Percentiles rank a stretch among this genome's conserved stretches.
These are phyloP conservation scores for Sylvietta virens DNA, from an alignment of 2,113 vertebrate species.

Conservation along the genomic window DNA sequence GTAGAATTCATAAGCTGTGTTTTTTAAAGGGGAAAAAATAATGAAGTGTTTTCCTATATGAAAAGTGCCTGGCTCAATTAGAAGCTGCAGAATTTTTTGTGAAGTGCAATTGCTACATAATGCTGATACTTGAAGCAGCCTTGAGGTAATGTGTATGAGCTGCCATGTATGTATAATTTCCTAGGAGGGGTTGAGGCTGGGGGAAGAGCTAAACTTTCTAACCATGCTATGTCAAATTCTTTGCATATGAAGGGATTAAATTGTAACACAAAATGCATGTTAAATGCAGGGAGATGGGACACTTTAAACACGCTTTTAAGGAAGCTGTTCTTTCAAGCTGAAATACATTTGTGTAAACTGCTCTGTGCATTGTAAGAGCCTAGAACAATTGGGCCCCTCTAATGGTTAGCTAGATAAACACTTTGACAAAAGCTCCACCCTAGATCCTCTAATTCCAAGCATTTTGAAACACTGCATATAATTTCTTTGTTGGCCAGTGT, in stretches of 20 bases:
- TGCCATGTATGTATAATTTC: neutral
- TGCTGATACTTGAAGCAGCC: neutral
- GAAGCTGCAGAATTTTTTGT: constrained; percentile 8
- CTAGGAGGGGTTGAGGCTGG: neutral
- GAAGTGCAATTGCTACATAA: neutral
- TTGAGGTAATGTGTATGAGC: neutral
- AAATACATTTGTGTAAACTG: rapidly evolving
- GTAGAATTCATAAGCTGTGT: constrained; percentile 23
- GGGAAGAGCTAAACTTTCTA: neutral
- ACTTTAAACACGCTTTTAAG: neutral
- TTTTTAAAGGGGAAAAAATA: neutral
- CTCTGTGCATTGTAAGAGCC: neutral
- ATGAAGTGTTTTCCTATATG: neutral
- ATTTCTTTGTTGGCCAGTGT: neutral
- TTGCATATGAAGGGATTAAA: constrained; percentile 7
- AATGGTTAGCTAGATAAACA: neutral
- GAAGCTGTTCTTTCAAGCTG: neutral
- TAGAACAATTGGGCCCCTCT: neutral
- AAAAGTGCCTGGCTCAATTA: constrained; percentile 8
- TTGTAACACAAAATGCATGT: neutral
- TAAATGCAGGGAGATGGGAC: neutral
- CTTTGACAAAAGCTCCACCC: neutral
- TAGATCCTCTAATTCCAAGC: constrained; percentile 10
- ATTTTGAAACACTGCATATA: neutral
- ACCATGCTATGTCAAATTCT: neutral